Evolutionary conservation across 1,140 invertebrate species (phyloP), one percentile per base, ranked within the genome.

Genomic region (Drosophila parabipectinata): DNA sequence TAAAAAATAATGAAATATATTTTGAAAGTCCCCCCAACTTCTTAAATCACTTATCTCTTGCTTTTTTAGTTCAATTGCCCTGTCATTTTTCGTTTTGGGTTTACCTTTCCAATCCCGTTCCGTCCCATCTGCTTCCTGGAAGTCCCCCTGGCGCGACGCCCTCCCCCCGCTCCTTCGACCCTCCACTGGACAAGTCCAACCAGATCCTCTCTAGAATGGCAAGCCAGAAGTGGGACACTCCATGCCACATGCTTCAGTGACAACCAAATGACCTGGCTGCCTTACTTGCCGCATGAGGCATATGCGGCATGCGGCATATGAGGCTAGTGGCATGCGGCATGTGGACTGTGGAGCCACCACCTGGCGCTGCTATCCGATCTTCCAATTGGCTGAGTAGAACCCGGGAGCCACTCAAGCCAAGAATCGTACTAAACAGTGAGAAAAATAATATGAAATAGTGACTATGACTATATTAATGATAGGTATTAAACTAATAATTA

Each of bases 191-290:
- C 72, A 32, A 64, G 72, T 54, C 30, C 39, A 54, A 75, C 72
- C 58, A 47, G 32, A 66, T 75, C 72, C 72, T 75, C 72, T 55
- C 37, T 26, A 73, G 56, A 67, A 64, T 54, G 61, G 64, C 30
- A 59, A 41, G 15, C 15, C 44, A 48, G 39, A 75, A 75, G 72
- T 75, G 61, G 72, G 41, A 68, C 66, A 67, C 32, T n/a, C 30
- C 61, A 55, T 4, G 15, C 41, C 30, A 48, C 24, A 41, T 21
- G 10, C 30, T 26, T 14, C 44, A 8, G n/a, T 8, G 1, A 3
- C 59, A 21, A 34, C 44, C 15, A 54, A 55, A 72, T 74, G 61
- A 63, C 54, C 54, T 71, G 69, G 41, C 69, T 69, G 53, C 44
- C 59, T 74, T 39, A 64, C 66, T 26, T 4, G 39, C 64, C 14